phyloP scores from a whole-genome alignment of 2,888 invertebrate species.

The Lepidocyrtinus sp. region DNA sequence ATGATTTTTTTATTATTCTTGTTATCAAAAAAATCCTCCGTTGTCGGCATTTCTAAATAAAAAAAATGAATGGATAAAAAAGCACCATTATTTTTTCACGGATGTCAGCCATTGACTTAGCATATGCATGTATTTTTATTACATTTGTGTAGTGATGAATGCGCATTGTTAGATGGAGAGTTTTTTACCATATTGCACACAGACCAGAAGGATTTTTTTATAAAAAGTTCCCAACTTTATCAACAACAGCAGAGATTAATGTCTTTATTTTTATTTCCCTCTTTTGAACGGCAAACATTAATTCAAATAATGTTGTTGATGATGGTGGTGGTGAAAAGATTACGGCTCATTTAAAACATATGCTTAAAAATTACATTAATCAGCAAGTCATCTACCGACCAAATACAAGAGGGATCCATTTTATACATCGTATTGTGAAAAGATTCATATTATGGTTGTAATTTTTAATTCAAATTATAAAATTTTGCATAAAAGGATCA shows the following conservation, averaged over 20 bases:
- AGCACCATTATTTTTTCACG: constrained; percentile 60
- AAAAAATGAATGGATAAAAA: constrained; percentile 43
- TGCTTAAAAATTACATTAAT: constrained; percentile 53
- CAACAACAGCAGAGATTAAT: constrained; percentile 50
- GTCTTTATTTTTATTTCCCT: constrained; percentile 37
- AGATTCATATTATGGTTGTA: too few relatives aligned
- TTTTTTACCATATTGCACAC: constrained; percentile 13
- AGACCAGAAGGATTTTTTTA: not conserved
- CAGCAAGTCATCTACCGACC: constrained; percentile 36
- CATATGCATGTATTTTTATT: constrained; percentile 34
- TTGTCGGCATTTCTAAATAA: constrained; percentile 18
- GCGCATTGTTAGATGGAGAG: not conserved
- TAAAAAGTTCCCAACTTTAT: constrained; percentile 6
- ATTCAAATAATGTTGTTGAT: constrained; percentile 24
- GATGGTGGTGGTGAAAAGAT: constrained; percentile 32
- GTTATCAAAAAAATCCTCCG: constrained; percentile 39
- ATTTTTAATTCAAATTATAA: too few relatives aligned
- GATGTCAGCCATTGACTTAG: constrained; percentile 62
- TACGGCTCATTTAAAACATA: constrained; percentile 55
- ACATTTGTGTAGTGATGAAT: constrained; percentile 45
- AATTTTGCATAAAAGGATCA: too few relatives aligned
- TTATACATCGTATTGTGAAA: too few relatives aligned
- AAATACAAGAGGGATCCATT: not conserved
- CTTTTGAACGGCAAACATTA: not conserved
- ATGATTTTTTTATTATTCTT: constrained; percentile 46